A percentile compares a stretch with the other conserved stretches of the same genome.
phyloP scores from a whole-genome alignment of 2,113 vertebrate genomes.

The Mus pahari region DNA sequence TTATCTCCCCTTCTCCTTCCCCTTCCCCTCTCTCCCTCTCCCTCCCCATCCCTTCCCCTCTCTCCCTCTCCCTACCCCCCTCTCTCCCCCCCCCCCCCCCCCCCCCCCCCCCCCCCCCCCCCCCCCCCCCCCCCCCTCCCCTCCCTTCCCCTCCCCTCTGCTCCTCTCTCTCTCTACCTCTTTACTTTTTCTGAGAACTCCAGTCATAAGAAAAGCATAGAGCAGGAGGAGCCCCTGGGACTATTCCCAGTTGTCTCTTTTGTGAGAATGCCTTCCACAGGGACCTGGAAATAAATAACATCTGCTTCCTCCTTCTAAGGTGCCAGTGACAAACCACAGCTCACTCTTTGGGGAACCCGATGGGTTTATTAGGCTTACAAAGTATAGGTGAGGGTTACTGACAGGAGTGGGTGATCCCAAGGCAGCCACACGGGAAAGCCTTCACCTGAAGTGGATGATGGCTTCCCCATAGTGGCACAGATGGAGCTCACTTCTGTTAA shows the following conservation, averaged over 20 bases:
- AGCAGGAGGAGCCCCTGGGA: rapidly evolving
- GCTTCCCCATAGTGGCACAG: too few species aligned
- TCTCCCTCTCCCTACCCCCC: too few species aligned
- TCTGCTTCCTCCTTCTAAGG: not conserved
- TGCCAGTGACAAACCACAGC: not conserved
- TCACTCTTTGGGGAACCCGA: not conserved
- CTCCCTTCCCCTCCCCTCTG: rapidly evolving
- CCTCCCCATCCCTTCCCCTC: too few species aligned
- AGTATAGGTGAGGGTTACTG: too few species aligned
- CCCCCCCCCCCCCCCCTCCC: too few species aligned
- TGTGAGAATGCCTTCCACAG: not conserved
- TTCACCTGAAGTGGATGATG: not conserved
- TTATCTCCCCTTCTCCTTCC: too few species aligned
- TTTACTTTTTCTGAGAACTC: not conserved
- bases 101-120: rapidly evolving
- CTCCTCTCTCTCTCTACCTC: too few species aligned
- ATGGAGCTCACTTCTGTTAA: not conserved
- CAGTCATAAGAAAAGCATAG: not conserved
- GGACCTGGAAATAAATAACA: not conserved
- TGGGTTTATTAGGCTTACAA: not conserved
- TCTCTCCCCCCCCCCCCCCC: too few species aligned
- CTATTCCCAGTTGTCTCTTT: not conserved
- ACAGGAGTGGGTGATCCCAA: not conserved
- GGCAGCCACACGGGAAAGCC: not conserved
- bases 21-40: rapidly evolving